Evolutionary conservation across 2,888 invertebrate genomes (phyloP).

Genomic region (Cyrtodaria siliqua): DNA sequence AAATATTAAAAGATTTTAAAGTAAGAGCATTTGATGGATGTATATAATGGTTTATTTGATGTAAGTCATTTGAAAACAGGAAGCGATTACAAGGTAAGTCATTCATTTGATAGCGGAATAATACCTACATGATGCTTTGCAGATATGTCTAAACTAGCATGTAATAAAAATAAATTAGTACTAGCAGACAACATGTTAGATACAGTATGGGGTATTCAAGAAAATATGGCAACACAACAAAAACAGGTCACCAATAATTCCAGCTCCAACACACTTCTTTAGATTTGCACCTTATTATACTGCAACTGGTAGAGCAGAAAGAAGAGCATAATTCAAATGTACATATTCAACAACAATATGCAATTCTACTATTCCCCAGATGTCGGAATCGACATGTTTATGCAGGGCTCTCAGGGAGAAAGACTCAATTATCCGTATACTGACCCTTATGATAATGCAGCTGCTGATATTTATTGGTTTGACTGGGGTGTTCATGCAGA

Average conservation of each 20-base stretch:
- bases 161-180: conserved; percentile 3
- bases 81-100: background rate
- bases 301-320: conserved; percentile 13
- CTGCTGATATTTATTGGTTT: conserved; percentile 1
- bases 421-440: background rate
- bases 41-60: conserved; percentile 16
- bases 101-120: conserved; percentile 1
- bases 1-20: background rate
- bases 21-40: background rate
- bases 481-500: conserved; percentile 13
- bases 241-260: conserved; percentile 17
- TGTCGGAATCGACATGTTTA: conserved; percentile 3
- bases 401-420: conserved; percentile 2
- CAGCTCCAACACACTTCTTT: background rate
- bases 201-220: conserved; percentile 16
- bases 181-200: conserved; percentile 4
- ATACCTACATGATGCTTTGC: background rate
- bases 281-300: conserved; percentile 10
- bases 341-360: conserved; percentile 15
- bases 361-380: conserved; percentile 14
- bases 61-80: conserved; percentile 9
- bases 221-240: conserved; percentile 18
- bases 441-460: conserved; percentile 5
- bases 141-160: background rate
- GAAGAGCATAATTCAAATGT: conserved; percentile 21